Percentiles rank a stretch among this genome's conserved stretches.
Evolutionary conservation across 2,888 invertebrate species (phyloP).

Genomic region (Pyrrhosoma nymphula): DNA sequence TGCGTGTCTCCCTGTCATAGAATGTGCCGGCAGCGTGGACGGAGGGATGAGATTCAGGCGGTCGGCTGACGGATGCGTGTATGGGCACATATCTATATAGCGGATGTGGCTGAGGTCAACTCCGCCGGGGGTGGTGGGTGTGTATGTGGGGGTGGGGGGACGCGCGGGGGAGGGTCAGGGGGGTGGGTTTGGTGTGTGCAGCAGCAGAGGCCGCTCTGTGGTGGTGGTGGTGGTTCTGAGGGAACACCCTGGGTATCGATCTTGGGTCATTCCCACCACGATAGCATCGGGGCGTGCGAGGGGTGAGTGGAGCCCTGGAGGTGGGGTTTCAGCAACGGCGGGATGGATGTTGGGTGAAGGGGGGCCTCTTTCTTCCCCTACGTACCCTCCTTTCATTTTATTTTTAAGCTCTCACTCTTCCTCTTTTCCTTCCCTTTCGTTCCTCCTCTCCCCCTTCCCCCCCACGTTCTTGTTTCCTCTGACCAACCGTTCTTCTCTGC

Average conservation of each 20-base stretch:
- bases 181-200: neutral
- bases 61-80: no score
- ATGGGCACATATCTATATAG: neutral
- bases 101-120: slow-evolving; percentile 65
- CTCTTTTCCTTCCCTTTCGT: neutral
- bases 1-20: no score
- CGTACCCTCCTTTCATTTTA: neutral
- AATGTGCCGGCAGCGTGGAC: no score
- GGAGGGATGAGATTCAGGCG: no score
- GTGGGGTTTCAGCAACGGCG: neutral
- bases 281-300: slow-evolving; percentile 39
- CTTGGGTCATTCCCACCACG: slow-evolving; percentile 66
- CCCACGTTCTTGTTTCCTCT: neutral
- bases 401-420: slow-evolving; percentile 7
- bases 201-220: neutral
- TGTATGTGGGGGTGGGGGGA: neutral
- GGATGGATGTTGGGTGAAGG: neutral
- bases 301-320: neutral
- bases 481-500: no score
- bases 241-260: slow-evolving; percentile 50
- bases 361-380: neutral
- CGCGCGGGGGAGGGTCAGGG: neutral
- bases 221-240: neutral
- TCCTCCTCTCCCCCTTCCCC: neutral
- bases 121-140: neutral